Percentiles rank a stretch among this genome's conserved stretches.
These are phyloP conservation scores for Danio aesculapii DNA, from an alignment of 2,797 vertebrate species.

Conservation along the genomic window DNA sequence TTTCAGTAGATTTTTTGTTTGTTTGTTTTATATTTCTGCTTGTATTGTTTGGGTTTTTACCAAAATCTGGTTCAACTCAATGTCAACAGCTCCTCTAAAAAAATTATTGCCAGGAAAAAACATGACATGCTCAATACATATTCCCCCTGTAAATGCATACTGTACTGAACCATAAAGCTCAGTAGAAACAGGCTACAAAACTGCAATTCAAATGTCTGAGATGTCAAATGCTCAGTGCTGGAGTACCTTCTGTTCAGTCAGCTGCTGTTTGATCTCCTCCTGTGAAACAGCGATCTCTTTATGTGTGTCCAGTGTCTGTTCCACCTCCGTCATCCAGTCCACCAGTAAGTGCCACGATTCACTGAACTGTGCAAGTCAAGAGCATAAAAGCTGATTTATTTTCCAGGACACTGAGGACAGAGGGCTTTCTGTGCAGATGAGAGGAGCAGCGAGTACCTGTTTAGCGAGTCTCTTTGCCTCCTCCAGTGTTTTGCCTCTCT, in stretches of 20 bases:
- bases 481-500: constrained; percentile 81
- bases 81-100: no score
- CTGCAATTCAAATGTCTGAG: no score
- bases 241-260: constrained; percentile 86
- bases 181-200: no score
- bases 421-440: not conserved
- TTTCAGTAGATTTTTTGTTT: no score
- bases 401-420: not conserved
- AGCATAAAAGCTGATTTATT: not conserved
- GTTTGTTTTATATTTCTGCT: no score
- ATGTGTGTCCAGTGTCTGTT: constrained; percentile 81
- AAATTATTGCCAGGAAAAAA: no score
- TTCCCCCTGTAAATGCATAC: no score
- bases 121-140: no score
- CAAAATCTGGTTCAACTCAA: no score
- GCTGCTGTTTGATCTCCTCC: constrained; percentile 87
- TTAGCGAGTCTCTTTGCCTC: constrained; percentile 84
- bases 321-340: constrained; percentile 88
- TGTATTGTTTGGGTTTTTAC: no score
- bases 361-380: constrained; percentile 78
- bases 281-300: constrained; percentile 80
- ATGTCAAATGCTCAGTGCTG: no score
- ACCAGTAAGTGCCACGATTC: constrained; percentile 86
- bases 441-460: constrained; percentile 75
- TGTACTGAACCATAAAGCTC: no score